A percentile compares a stretch with the other conserved stretches of the same genome.
Conservation (phyloP, 2,797 vertebrate genomes). For the Oreortyx pictus region DNA sequence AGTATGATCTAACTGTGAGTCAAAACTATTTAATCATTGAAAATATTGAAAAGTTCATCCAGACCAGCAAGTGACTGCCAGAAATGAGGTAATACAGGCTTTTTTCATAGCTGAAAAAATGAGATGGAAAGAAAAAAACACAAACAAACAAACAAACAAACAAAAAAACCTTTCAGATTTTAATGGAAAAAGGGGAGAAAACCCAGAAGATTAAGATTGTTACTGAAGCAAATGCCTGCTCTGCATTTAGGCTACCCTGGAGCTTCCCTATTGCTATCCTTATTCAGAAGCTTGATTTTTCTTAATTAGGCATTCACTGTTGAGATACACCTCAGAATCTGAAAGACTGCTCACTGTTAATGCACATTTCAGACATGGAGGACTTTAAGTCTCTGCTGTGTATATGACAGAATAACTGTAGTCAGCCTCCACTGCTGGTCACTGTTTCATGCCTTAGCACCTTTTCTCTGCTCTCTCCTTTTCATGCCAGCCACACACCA, state of each 20-base stretch:
- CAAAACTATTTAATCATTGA: not conserved
- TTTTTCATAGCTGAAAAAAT: not conserved
- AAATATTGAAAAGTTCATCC: not conserved
- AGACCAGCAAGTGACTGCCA: not conserved
- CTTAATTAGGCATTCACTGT: not conserved
- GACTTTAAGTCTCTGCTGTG: not conserved
- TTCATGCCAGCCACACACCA: not conserved
- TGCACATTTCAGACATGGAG: accelerated
- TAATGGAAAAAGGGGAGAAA: not conserved
- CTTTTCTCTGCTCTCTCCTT: not conserved
- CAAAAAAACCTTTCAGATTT: not conserved
- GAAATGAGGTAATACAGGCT: not conserved
- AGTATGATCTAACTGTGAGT: not conserved
- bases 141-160: too few relatives aligned
- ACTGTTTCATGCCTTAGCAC: accelerated
- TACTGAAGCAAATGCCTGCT: not conserved
- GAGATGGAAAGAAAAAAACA: too few relatives aligned
- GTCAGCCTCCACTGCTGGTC: accelerated
- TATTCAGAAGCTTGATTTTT: not conserved
- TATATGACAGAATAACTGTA: not conserved
- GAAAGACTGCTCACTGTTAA: not conserved
- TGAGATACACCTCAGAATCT: not conserved
- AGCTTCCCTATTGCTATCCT: too few relatives aligned
- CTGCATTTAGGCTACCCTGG: not conserved
- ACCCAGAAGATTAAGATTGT: not conserved